These are phyloP conservation scores for Hyles euphorbiae DNA, from an alignment of 1,140 invertebrate genomes.

Conservation along the genomic window DNA sequence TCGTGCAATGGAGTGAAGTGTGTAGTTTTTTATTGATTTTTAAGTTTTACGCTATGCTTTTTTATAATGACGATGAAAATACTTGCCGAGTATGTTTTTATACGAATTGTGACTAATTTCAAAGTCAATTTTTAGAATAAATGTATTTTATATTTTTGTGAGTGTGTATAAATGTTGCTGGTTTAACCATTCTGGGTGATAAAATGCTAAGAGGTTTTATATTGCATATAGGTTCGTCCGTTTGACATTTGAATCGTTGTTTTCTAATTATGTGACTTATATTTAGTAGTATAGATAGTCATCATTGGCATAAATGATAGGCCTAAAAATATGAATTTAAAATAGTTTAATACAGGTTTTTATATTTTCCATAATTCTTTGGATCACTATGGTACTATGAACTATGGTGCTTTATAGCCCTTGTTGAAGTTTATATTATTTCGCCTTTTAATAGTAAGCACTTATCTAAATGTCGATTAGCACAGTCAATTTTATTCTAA, in stretches of 20 bases:
- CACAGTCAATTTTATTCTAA: too few relatives aligned
- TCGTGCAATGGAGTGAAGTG: background rate
- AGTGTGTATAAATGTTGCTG: conserved; percentile 21
- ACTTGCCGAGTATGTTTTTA: conserved; percentile 15
- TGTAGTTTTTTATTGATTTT: conserved; percentile 1
- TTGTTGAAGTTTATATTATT: too few relatives aligned
- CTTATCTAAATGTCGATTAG: too few relatives aligned
- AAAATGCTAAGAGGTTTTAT: background rate
- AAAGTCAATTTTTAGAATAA: conserved; percentile 23
- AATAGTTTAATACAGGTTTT: too few relatives aligned
- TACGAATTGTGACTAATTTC: conserved; percentile 8
- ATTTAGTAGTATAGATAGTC: too few relatives aligned
- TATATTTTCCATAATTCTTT: too few relatives aligned
- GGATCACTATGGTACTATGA: too few relatives aligned
- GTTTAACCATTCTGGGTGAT: conserved; percentile 26
- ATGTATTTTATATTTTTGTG: conserved; percentile 17
- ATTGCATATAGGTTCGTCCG: background rate
- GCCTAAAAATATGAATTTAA: background rate
- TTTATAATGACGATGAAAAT: conserved; percentile 7
- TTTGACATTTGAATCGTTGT: too few relatives aligned
- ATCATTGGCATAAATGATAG: too few relatives aligned
- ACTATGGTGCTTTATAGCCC: too few relatives aligned
- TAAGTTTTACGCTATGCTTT: conserved; percentile 1
- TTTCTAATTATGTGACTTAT: too few relatives aligned
- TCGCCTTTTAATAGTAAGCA: too few relatives aligned